Conservation (phyloP, 2,888 invertebrate genomes). For the Mylabris sibirica region DNA sequence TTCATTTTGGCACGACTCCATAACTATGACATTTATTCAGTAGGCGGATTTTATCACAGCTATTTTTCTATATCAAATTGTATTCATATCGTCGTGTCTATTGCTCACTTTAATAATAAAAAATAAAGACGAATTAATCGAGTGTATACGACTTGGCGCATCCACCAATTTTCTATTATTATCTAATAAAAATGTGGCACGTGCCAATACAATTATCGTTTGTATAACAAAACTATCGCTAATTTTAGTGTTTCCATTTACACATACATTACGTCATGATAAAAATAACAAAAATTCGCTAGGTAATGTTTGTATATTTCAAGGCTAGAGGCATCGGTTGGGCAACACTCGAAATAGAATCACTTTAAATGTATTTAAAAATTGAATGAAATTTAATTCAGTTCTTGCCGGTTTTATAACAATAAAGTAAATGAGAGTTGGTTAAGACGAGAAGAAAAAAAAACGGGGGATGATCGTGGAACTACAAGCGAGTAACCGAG, state of each 20-base stretch:
- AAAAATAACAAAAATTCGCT: too few relatives aligned
- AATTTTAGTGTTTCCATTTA: too few relatives aligned
- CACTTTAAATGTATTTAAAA: not conserved
- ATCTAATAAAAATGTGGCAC: too few relatives aligned
- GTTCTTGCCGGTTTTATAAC: constrained; percentile 5
- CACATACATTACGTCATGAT: too few relatives aligned
- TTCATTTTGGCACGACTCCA: not conserved
- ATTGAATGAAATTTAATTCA: not conserved
- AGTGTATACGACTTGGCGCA: too few relatives aligned
- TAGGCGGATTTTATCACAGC: not conserved
- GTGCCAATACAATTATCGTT: too few relatives aligned
- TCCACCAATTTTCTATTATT: too few relatives aligned
- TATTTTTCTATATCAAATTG: not conserved
- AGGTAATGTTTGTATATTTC: too few relatives aligned
- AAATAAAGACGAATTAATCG: not conserved
- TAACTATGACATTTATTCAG: not conserved
- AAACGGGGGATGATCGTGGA: not conserved
- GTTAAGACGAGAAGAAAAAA: not conserved
- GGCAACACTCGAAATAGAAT: not conserved
- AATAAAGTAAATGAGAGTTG: not conserved
- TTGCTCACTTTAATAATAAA: not conserved
- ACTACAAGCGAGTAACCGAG: not conserved
- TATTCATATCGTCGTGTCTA: not conserved
- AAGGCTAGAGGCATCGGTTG: too few relatives aligned
- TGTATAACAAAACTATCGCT: too few relatives aligned